phyloP scores from a whole-genome alignment of 2,113 vertebrate species.

The Megatriorchis doriae region DNA sequence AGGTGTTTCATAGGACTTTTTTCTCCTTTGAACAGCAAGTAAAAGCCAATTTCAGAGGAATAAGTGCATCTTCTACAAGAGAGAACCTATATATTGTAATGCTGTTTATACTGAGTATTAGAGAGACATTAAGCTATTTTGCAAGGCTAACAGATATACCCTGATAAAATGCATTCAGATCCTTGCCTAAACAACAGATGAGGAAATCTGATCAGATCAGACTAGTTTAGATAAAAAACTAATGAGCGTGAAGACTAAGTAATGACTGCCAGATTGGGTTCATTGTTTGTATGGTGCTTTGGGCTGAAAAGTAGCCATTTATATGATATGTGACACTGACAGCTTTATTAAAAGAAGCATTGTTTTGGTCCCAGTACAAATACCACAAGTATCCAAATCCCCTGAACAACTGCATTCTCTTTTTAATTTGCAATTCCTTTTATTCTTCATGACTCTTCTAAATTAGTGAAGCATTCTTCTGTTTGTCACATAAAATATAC shows the following conservation, averaged over 20 bases:
- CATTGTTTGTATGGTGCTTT: not conserved
- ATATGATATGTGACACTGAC: not conserved
- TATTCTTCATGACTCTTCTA: not conserved
- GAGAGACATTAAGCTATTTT: not conserved
- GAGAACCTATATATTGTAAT: not conserved
- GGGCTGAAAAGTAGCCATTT: not conserved
- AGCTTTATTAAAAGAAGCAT: constrained; percentile 30
- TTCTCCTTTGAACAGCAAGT: not conserved
- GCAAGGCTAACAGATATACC: not conserved
- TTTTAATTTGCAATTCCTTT: constrained; percentile 25
- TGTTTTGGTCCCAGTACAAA: constrained; percentile 22
- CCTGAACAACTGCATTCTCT: not conserved
- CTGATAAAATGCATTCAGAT: not conserved
- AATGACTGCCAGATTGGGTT: not conserved
- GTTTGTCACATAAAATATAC: not conserved
- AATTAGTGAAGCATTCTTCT: constrained; percentile 19
- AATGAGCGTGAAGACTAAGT: not conserved
- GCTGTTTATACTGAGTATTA: not conserved
- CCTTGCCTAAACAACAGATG: not conserved
- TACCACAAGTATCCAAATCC: not conserved
- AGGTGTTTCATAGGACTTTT: not conserved
- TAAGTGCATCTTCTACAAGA: not conserved
- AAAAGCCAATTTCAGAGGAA: not conserved
- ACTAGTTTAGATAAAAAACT: not conserved
- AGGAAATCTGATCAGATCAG: constrained; percentile 1